phyloP scores from a whole-genome alignment of 2,113 vertebrate genomes.

The Sterna hirundo region DNA sequence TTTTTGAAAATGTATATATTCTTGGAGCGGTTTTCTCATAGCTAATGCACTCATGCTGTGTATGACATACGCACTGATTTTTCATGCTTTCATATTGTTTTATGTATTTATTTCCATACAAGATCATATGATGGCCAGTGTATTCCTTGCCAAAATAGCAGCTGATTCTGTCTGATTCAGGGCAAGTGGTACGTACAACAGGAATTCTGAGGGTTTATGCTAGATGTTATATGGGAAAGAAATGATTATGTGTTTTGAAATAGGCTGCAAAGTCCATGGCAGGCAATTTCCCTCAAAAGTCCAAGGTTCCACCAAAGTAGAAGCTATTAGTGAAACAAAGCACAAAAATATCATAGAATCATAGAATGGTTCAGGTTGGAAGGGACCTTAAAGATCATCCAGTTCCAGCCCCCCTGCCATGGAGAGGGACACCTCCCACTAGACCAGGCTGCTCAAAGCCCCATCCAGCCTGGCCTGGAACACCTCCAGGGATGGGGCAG shows the following conservation, averaged over 20 bases:
- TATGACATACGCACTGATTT: not conserved
- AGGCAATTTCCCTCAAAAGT: not conserved
- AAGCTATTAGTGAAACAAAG: not conserved
- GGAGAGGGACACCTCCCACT: too few relatives aligned
- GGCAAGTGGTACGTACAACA: not conserved
- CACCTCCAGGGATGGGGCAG: too few relatives aligned
- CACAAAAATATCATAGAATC: not conserved
- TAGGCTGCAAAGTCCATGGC: not conserved
- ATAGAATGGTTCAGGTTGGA: too few relatives aligned
- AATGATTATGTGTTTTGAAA: not conserved
- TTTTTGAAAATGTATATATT: not conserved
- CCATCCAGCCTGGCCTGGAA: too few relatives aligned
- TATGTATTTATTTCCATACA: not conserved
- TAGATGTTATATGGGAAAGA: not conserved
- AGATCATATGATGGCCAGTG: not conserved
- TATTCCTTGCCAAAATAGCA: not conserved
- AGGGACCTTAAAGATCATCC: too few relatives aligned
- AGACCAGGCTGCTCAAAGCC: too few relatives aligned
- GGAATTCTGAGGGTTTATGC: not conserved
- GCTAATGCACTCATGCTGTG: not conserved
- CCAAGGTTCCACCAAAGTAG: not conserved
- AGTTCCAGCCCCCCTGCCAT: too few relatives aligned
- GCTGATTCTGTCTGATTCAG: not conserved
- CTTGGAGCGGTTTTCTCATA: not conserved
- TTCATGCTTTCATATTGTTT: not conserved